Base-by-base conservation (phyloP, 1,140 invertebrate genomes). In the Eriosoma lanigerum region DNA sequence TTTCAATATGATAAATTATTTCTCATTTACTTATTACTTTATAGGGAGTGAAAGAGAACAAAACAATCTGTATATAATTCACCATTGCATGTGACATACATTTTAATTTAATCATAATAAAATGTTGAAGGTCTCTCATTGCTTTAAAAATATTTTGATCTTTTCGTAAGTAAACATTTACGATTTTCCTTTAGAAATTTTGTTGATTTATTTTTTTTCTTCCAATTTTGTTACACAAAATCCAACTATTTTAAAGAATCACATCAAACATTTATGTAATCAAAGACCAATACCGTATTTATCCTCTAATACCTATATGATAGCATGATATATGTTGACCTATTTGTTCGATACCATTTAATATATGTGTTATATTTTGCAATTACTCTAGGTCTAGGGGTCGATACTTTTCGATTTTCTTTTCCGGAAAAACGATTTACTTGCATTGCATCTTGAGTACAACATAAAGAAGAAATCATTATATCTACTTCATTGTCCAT, bases 211-310 rank as follows among this genome's bases (percentile, higher is more conserved):
- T 58, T 26, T 58, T 17, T 44, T 5, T n/a, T 17, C 60, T n/a
- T 2, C 29, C 29, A 3, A 44, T 44, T 68, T 68, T 68, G 6
- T 68, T 68, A 8, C 24, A 46, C n/a, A 68, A 4, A 21, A 68
- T 44, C 48, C 50, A 54, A 17, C 46, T 81, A 81, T 81, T 83
- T 60, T 60, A 26, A 3, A 68, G 15, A 1, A 58, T 24, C 29
- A 72, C 66, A 80, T 82, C 81, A 75, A 83, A 76, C n/a, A 82
- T n/a, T 78, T 80, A 82, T 19, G 81, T 83, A 17, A 83, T 58
- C 32, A 83, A 44, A 48, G 80, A 56, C 78, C 81, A 83, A 38
- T 82, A 83, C 81, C 83, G 83, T 72, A 83, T 84, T 72, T 83
- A 83, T 17, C 81, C 80, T 13, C 70, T 66, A 38, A 84, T 82